Conservation (phyloP, 2,113 vertebrate genomes). For the Arenaria interpres region DNA sequence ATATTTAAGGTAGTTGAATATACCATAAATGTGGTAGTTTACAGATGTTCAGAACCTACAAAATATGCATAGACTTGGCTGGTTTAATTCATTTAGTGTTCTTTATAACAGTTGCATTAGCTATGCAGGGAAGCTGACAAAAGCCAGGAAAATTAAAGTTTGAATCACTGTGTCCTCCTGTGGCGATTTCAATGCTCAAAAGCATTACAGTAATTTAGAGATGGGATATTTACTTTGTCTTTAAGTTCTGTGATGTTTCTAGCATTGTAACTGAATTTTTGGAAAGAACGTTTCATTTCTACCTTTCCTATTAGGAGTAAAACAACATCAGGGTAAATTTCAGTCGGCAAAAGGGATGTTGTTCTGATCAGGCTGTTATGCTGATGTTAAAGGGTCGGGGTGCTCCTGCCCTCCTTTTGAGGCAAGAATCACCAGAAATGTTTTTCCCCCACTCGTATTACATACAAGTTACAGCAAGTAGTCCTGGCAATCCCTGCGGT, state of each 20-base stretch:
- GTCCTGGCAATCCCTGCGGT: not conserved
- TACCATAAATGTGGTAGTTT: not conserved
- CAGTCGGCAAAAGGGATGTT: not conserved
- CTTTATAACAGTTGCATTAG: not conserved
- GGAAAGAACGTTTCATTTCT: not conserved
- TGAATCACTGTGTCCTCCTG: not conserved
- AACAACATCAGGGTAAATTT: not conserved
- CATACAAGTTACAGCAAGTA: not conserved
- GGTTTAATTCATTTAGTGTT: not conserved
- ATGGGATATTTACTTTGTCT: not conserved
- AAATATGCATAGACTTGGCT: not conserved
- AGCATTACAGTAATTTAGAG: accelerated
- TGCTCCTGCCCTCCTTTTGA: not conserved
- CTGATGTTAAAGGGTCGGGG: not conserved
- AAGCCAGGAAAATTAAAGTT: not conserved
- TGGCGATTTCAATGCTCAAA: not conserved
- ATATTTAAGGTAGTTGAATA: not conserved
- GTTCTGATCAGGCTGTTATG: not conserved
- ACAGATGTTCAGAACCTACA: not conserved
- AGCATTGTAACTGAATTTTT: not conserved
- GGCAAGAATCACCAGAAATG: not conserved
- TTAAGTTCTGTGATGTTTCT: not conserved
- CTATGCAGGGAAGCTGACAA: not conserved
- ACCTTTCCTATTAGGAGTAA: not conserved
- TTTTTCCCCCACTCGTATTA: accelerated